Evolutionary conservation across 2,797 vertebrate genomes (phyloP).

Genomic region (Sebastes vulpes): DNA sequence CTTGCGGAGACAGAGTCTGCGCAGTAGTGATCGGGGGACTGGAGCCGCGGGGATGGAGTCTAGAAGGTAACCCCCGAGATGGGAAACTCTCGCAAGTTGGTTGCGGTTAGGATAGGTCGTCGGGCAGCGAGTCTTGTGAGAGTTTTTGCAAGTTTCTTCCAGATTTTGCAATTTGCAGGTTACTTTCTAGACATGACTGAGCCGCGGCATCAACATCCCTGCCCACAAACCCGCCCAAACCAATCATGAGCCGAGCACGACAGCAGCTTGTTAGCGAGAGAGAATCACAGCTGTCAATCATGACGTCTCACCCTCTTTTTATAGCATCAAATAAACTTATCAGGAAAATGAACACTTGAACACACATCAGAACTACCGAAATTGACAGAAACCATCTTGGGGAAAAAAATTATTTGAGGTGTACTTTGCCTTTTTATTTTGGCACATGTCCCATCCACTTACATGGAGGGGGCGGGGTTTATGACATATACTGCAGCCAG

Average conservation of each 20-base stretch:
- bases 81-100: too few species aligned
- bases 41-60: neutral
- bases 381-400: neutral
- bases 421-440: neutral
- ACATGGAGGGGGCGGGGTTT: neutral
- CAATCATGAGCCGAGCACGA: neutral
- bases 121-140: too few species aligned
- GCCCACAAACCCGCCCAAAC: neutral
- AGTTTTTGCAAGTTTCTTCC: too few species aligned
- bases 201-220: too few species aligned
- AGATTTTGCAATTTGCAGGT: too few species aligned
- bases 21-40: neutral
- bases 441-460: neutral
- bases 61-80: too few species aligned
- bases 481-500: neutral
- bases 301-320: neutral
- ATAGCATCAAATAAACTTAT: neutral
- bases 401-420: neutral
- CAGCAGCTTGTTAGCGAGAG: neutral
- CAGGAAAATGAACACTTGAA: neutral
- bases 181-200: fast-evolving
- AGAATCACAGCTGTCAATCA: neutral
- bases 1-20: too few species aligned
- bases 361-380: neutral
- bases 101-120: too few species aligned